Base-by-base conservation (phyloP, 1,140 invertebrate genomes). In the Schlechtendalia chinensis region DNA sequence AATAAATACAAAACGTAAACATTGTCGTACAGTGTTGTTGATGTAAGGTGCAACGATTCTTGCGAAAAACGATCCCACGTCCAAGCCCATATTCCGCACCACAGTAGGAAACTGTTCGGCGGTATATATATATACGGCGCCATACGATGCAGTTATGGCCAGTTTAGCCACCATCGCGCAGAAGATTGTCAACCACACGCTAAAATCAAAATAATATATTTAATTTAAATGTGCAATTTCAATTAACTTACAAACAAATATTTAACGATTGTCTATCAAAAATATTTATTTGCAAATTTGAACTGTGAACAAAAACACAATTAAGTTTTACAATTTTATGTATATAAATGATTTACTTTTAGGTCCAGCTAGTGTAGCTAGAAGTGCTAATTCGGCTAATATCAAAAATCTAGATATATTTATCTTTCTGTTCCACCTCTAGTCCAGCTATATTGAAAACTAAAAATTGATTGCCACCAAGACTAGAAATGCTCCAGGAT, bases 81-180 rank as follows among this genome's bases (percentile, higher is more conserved):
- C 94, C 81, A 95, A 85, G 16, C 90, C 93, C 61, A 92, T 90
- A 84, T 93, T 94, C 79, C 94, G 87, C 56, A 96, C 90, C 11
- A 93, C 90, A 1, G 94, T 95, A 1, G 94, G 94, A 83, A 93
- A 94, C 84, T 94, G 91, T 86, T 96, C 94, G 10, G 91, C 90
- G 14, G 93, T 91, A 84, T 92, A 93, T 61, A 95, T 88, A 83
- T 94, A 95, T 47, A 94, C 89, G 1, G 93, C 90, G 45, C 91
- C 92, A 84, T 93, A 95, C 11, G 92, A 92, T 0, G 92, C 89
- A 0, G 93, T 94, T 74, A 94, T 94, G 19, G 91, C 91, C 83
- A 95, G 87, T 87, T 95, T 95, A 12, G 92, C 93, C 61, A 92
- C 85, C 92, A 95, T 94, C 11, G 92, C 91, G 59, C 91, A 88